These are phyloP conservation scores for Bruchidius siliquastri DNA, from an alignment of 2,888 invertebrate species.

Conservation along the genomic window DNA sequence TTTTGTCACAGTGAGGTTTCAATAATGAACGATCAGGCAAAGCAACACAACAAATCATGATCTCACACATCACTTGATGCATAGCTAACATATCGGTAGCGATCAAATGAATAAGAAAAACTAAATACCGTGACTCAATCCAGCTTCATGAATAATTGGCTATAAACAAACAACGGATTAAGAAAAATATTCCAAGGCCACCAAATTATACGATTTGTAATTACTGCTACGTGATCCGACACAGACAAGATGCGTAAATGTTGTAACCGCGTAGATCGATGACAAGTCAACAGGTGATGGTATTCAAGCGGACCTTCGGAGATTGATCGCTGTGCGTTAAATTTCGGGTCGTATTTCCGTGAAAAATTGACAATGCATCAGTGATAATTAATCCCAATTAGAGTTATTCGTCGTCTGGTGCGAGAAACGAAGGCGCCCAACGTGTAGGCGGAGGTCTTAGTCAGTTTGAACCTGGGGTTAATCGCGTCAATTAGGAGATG, in stretches of 20 bases:
- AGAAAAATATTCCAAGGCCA: background rate
- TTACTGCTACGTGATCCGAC: background rate
- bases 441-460: constrained; percentile 11
- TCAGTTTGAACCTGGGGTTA: constrained; percentile 23
- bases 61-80: too few relatives aligned
- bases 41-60: too few relatives aligned
- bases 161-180: background rate
- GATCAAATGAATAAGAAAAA: background rate
- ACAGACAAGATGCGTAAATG: background rate
- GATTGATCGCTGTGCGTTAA: background rate
- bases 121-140: background rate
- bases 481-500: constrained; percentile 22
- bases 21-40: too few relatives aligned
- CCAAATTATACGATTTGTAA: background rate
- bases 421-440: background rate
- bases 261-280: background rate
- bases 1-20: too few relatives aligned
- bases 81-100: background rate
- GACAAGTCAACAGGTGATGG: background rate
- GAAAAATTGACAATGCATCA: background rate
- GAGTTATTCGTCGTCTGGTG: background rate
- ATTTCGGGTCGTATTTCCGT: background rate
- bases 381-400: background rate
- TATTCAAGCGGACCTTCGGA: background rate
- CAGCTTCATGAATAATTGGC: background rate